Conservation (phyloP, 2,797 vertebrate species). For the Falco novaeseelandiae region DNA sequence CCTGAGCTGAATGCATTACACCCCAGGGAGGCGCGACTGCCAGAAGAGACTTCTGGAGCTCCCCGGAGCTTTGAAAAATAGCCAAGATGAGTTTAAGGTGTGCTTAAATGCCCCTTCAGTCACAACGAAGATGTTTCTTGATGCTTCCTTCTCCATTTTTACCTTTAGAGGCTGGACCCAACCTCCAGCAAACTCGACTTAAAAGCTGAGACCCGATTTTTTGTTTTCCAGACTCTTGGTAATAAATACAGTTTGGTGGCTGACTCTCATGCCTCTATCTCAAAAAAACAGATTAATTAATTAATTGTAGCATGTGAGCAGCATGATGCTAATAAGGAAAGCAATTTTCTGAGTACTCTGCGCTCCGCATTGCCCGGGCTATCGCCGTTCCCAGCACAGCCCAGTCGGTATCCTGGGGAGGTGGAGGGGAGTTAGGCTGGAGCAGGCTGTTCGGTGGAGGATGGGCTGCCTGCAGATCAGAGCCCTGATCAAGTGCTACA, state of each 20-base stretch:
- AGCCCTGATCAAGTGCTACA: neutral
- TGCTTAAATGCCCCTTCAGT: neutral
- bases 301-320: neutral
- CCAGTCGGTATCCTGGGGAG: accelerated
- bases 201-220: neutral
- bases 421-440: neutral
- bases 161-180: neutral
- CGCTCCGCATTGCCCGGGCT: neutral
- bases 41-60: neutral
- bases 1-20: neutral
- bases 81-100: neutral
- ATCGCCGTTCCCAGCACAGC: neutral
- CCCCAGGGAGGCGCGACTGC: neutral
- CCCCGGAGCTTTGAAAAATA: neutral
- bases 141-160: neutral
- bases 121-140: neutral
- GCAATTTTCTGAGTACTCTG: neutral
- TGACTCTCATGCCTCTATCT: neutral
- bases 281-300: neutral
- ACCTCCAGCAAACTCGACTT: neutral
- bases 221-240: neutral
- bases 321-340: neutral
- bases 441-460: neutral
- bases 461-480: neutral
- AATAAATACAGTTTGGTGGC: neutral